Percentiles rank a stretch among this genome's conserved stretches.
phyloP scores from a whole-genome alignment of 2,888 invertebrate species.

The Amiota mariae region DNA sequence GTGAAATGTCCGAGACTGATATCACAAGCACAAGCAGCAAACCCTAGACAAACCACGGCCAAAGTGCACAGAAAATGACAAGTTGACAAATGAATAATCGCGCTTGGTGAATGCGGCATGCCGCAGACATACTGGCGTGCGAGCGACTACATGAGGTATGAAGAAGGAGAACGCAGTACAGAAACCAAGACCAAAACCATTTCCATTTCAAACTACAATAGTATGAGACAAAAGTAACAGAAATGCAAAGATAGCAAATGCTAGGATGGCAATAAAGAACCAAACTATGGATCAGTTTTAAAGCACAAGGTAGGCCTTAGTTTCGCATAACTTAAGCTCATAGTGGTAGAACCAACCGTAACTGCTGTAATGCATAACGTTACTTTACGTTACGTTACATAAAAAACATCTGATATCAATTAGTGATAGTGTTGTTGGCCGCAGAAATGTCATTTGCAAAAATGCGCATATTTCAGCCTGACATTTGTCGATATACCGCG shows the following conservation, averaged over 20 bases:
- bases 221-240: too few species aligned
- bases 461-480: constrained; percentile 64
- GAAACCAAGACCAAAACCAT: too few species aligned
- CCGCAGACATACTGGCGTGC: constrained; percentile 1
- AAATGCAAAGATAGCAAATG: too few species aligned
- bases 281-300: not conserved
- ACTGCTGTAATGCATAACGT: constrained; percentile 4
- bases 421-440: constrained; percentile 60
- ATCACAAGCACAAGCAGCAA: too few species aligned
- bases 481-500: constrained; percentile 39
- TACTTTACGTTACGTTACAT: not conserved
- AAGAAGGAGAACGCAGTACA: not conserved
- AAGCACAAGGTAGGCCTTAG: not conserved
- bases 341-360: not conserved
- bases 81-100: constrained; percentile 63
- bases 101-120: not conserved
- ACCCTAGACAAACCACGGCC: too few species aligned
- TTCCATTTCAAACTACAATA: too few species aligned
- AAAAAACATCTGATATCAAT: constrained; percentile 60
- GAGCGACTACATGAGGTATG: not conserved
- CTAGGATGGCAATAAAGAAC: not conserved
- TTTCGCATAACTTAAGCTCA: not conserved
- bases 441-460: constrained; percentile 63
- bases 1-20: too few species aligned
- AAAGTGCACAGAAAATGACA: constrained; percentile 45